Base-by-base conservation (phyloP, 2,888 invertebrate species). In the Ashinkailepas kermadecensis region DNA sequence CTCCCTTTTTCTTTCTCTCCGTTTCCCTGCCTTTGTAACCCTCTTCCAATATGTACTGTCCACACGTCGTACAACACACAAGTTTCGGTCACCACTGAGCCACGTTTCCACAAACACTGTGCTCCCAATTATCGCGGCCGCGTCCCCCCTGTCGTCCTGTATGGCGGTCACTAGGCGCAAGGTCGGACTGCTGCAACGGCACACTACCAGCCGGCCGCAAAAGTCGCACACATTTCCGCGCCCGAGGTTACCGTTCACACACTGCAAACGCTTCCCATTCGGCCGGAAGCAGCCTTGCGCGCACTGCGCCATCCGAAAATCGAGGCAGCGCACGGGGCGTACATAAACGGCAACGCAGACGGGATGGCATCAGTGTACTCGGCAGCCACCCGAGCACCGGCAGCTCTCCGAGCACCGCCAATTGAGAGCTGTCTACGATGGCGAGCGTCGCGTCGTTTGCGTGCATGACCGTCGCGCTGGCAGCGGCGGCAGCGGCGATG, bases 1-100 rank as follows among this genome's bases (percentile, higher is more conserved):
- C 65, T 62, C 62, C 58, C 81, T 64, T 59, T 81, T 39, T 39
- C 65, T 65, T 39, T 65, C 65, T 65, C 54, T 65, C 54, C 18
- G 15, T 81, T 6, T 65, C 65, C 64, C 65, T 81, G 18, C 64
- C 81, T 81, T 13, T 59, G 18, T 81, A 13, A 25, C 62, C 23
- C 58, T 62, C 21, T 78, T 25, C 23, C 78, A 56, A 39, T 39
- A 39, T 39, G 39, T n/a, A 39, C 39, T 39, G 4, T 39, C 39
- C 39, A 39, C 39, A 4, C 4, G 4, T 39, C 39, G 39, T 39
- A 39, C 39, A 39, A 1, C 39, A 39, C 4, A 39, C 39, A 39
- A 39, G 39, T 39, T 39, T 4, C 2, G 39, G 39, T 39, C 39
- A 39, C 39, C 39, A 39, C 39, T 39, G 39, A 39, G 39, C 39